These are phyloP conservation scores for Sebastes umbrosus DNA, from an alignment of 2,797 vertebrate genomes.

Conservation along the genomic window DNA sequence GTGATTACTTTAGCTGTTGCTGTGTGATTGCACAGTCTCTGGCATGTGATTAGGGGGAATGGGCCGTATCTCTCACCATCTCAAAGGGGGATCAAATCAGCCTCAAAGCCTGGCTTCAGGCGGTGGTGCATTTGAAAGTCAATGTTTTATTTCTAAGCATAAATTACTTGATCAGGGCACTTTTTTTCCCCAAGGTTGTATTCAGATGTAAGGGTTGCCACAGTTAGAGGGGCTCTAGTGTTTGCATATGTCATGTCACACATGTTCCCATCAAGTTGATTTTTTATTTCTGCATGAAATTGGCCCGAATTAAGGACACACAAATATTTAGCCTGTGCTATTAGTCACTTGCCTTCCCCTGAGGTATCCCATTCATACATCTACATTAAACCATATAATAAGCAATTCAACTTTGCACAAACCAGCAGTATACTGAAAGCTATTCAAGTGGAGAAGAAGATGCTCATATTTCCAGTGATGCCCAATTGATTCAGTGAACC, in stretches of 20 bases:
- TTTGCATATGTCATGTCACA: constrained; percentile 61
- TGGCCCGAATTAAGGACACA: background rate
- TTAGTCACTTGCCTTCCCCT: background rate
- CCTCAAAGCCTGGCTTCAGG: constrained; percentile 79
- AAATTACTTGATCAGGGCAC: constrained; percentile 76
- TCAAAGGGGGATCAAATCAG: constrained; percentile 80
- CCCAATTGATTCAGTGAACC: constrained; percentile 41
- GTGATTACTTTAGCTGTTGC: constrained; percentile 78
- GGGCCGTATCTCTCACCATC: constrained; percentile 77
- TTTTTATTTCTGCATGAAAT: background rate
- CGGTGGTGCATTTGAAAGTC: constrained; percentile 81
- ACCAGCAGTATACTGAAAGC: constrained; percentile 1
- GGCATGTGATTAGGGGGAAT: constrained; percentile 79
- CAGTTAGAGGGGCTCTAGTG: constrained; percentile 37
- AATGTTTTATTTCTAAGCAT: constrained; percentile 79
- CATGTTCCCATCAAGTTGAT: constrained; percentile 24
- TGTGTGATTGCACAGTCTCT: constrained; percentile 75
- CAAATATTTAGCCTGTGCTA: background rate
- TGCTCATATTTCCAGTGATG: constrained; percentile 32
- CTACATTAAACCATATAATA: background rate
- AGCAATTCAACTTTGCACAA: constrained; percentile 1
- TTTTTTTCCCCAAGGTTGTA: constrained; percentile 72
- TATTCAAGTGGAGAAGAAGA: constrained; percentile 21
- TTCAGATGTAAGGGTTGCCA: constrained; percentile 56
- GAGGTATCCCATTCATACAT: background rate